Conservation (phyloP, 2,797 vertebrate species). For the Pseudomugil tenellus region DNA sequence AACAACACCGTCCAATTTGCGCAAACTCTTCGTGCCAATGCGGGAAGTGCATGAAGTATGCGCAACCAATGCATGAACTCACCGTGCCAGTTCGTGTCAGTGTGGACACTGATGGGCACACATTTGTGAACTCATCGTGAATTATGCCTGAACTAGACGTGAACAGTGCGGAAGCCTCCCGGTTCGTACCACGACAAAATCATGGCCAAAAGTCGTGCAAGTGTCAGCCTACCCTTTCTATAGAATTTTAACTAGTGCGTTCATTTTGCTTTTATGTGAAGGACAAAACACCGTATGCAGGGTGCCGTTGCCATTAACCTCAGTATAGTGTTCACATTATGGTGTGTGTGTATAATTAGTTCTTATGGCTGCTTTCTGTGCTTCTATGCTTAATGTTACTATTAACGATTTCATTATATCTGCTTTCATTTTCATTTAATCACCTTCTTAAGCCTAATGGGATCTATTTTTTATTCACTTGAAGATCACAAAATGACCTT, state of each 20-base stretch:
- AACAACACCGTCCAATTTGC: no score
- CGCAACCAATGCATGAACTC: no score
- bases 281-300: constrained; percentile 6
- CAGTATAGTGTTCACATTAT: neutral
- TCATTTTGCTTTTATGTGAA: constrained; percentile 32
- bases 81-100: no score
- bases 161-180: no score
- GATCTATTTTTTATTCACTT: constrained; percentile 9
- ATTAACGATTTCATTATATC: neutral
- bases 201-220: no score
- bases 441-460: neutral
- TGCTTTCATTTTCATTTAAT: neutral
- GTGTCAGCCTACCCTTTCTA: no score
- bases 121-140: no score
- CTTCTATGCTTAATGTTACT: neutral
- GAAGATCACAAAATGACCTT: neutral
- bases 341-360: neutral
- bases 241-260: constrained; percentile 27
- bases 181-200: no score
- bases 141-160: no score
- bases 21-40: no score
- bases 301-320: neutral
- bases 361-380: neutral
- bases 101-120: no score
- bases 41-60: no score